Evolutionary conservation across 2,888 invertebrate genomes (phyloP), one percentile per base, ranked within the genome.

Genomic region (Brassicogethes aeneus): DNA sequence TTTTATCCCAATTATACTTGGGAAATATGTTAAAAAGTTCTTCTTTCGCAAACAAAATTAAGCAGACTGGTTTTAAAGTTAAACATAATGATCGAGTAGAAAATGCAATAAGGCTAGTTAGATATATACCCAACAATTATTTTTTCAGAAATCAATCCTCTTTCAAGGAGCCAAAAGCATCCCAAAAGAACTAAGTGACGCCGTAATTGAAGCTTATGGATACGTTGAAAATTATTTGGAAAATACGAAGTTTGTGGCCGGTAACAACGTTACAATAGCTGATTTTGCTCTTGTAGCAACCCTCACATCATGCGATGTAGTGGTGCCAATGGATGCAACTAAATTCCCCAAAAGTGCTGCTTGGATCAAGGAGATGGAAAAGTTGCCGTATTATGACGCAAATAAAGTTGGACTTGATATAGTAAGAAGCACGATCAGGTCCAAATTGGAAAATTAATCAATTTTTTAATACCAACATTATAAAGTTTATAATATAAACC

Each of bases 361-460:
- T n/a, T 71, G 69, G 70, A 43, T 64, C 7, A 52, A 58, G 7
- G 50, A 50, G 2, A 55, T 69, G 48, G 60, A 64, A 36, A 41
- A 46, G 15, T 53, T 62, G 13, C 54, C 67, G 2, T 68, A 56
- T 41, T 53, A 51, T 15, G 44, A 51, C 16, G 51, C 41, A 3
- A 47, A 43, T 33, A 50, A 51, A 31, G 41, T 39, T 12, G 45
- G 48, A n/a, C 16, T 48, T n/a, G 33, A 3, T 3, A 3, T n/a
- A n/a, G n/a, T n/a, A n/a, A n/a, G 10, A 23, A 10, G 10, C 23
- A 10, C 10, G 23, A 23, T 23, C 10, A 23, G 7, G 10, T 7
- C 7, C 23, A 23, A 23, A 23, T 10, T 23, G 5, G 23, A 5
- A 23, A 10, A 5, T 23, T 23, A 23, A 23, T 23, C 7, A 23